phyloP scores from a whole-genome alignment of 2,113 vertebrate genomes.

The Mus pahari region DNA sequence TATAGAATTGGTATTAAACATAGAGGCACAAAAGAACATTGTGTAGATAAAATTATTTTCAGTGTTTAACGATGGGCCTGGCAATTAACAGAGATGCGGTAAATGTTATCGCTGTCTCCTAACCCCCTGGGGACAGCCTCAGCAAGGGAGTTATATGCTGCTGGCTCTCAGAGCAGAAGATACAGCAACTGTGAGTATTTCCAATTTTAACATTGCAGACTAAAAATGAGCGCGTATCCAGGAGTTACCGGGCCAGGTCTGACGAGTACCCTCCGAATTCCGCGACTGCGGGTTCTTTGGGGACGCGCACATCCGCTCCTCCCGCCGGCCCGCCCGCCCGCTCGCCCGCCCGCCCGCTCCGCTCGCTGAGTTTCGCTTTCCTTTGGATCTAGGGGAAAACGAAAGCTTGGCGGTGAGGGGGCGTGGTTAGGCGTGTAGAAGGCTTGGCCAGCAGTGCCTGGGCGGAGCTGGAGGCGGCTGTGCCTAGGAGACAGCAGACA shows the following conservation, averaged over 20 bases:
- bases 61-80: not conserved
- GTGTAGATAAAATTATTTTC: not conserved
- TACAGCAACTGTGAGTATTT: not conserved
- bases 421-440: not conserved
- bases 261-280: no score
- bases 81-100: not conserved
- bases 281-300: no score
- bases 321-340: not conserved
- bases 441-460: not conserved
- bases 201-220: no score
- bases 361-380: slow-evolving; percentile 73
- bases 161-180: not conserved
- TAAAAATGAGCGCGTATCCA: not conserved
- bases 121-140: not conserved
- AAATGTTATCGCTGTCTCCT: not conserved
- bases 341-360: accelerated
- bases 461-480: not conserved
- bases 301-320: not conserved
- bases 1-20: not conserved
- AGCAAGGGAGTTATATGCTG: not conserved
- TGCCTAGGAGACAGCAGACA: not conserved
- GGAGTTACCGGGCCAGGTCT: not conserved
- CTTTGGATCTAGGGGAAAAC: slow-evolving; percentile 41
- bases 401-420: slow-evolving; percentile 58
- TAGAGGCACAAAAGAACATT: not conserved